Conservation (phyloP, 2,113 vertebrate species). For the Scomber japonicus region DNA sequence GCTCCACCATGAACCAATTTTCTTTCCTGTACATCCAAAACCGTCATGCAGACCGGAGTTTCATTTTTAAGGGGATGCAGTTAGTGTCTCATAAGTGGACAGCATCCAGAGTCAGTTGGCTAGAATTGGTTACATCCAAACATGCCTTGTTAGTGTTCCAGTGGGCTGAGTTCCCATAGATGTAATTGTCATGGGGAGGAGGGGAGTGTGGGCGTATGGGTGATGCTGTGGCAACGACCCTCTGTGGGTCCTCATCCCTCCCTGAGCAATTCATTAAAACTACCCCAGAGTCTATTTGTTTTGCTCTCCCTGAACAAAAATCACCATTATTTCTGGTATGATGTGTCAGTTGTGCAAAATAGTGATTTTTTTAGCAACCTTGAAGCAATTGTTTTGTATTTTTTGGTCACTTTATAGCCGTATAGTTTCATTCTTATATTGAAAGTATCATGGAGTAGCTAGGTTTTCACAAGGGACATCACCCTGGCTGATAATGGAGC, state of each 20-base stretch:
- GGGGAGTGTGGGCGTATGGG: not conserved
- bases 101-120: not conserved
- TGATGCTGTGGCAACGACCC: not conserved
- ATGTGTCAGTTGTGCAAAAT: not conserved
- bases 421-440: not conserved
- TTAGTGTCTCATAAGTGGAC: not conserved
- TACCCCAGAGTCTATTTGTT: not conserved
- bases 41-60: not conserved
- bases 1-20: no score
- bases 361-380: not conserved
- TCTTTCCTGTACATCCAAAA: not conserved
- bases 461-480: not conserved
- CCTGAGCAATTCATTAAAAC: not conserved
- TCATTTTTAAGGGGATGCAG: not conserved
- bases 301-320: not conserved
- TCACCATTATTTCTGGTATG: not conserved
- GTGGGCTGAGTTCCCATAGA: not conserved
- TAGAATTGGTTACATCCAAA: not conserved
- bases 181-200: not conserved
- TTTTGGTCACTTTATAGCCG: not conserved
- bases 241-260: no score
- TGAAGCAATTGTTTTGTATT: not conserved
- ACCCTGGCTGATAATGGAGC: conserved; percentile 51
- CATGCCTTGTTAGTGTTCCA: not conserved
- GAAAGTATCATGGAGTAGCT: not conserved